A percentile compares a stretch with the other conserved stretches of the same genome.
Evolutionary conservation across 53 echinoderm and acorn worm genomes (phyloP).

Genomic region (Astropecten irregularis): DNA sequence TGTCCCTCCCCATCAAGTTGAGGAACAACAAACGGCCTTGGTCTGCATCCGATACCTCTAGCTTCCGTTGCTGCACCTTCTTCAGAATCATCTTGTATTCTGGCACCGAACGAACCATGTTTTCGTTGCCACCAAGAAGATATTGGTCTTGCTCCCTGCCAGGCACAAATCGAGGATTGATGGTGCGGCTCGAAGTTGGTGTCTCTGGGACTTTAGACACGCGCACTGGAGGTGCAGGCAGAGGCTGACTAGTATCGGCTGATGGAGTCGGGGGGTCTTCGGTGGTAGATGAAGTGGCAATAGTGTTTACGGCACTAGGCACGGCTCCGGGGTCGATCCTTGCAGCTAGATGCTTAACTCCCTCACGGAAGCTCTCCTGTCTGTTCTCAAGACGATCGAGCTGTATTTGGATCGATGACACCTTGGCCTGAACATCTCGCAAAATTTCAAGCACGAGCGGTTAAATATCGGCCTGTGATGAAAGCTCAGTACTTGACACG

Average conservation of each 20-base stretch:
- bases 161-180: not conserved
- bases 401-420: not conserved
- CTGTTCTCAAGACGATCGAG: not conserved
- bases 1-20: not conserved
- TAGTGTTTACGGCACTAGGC: not conserved
- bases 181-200: not conserved
- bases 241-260: too few relatives aligned
- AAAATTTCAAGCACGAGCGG: not conserved
- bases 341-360: not conserved
- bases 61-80: not conserved
- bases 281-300: not conserved
- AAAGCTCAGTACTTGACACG: not conserved
- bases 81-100: not conserved
- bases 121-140: conserved; percentile 26
- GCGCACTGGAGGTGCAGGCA: not conserved
- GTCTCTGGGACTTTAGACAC: not conserved
- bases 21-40: not conserved
- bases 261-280: not conserved
- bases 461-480: not conserved
- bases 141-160: not conserved
- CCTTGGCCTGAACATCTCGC: not conserved
- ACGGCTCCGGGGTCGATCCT: not conserved
- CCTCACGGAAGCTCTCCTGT: not conserved
- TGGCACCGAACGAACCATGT: conserved; percentile 1
- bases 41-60: not conserved